These are phyloP conservation scores for Pangasianodon hypophthalmus DNA, from an alignment of 2,113 vertebrate species.

Conservation along the genomic window DNA sequence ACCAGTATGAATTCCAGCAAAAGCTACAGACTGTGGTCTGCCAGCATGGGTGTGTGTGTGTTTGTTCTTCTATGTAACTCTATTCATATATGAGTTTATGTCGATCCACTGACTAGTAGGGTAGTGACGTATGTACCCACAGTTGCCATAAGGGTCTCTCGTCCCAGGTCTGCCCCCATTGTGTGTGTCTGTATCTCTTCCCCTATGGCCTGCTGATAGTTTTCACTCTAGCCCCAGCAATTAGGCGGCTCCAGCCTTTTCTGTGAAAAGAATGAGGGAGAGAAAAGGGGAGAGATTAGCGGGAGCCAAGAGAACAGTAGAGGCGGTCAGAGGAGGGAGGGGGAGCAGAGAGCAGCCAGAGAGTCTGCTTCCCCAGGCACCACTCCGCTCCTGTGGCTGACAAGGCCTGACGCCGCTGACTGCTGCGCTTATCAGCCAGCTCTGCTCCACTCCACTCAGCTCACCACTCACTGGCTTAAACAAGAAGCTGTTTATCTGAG, in stretches of 20 bases:
- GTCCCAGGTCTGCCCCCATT: constrained; percentile 8
- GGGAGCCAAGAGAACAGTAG: constrained; percentile 70
- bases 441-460: constrained; percentile 74
- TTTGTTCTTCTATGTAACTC: not conserved
- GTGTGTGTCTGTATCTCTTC: constrained; percentile 47
- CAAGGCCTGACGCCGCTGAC: constrained; percentile 69
- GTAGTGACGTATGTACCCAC: not conserved
- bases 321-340: constrained; percentile 55
- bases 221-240: constrained; percentile 63
- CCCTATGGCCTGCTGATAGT: constrained; percentile 60
- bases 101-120: not conserved
- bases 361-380: constrained; percentile 85
- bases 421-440: constrained; percentile 82
- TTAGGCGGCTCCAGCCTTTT: constrained; percentile 68
- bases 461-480: constrained; percentile 71
- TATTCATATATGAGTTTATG: constrained; percentile 5
- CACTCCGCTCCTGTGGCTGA: constrained; percentile 75
- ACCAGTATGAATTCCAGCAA: not conserved
- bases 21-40: not conserved
- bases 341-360: constrained; percentile 75
- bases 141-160: not conserved
- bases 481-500: constrained; percentile 87
- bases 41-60: not conserved
- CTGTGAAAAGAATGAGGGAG: constrained; percentile 64
- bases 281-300: constrained; percentile 74